Base-by-base conservation (phyloP, 2,113 vertebrate species). In the Mus pahari region DNA sequence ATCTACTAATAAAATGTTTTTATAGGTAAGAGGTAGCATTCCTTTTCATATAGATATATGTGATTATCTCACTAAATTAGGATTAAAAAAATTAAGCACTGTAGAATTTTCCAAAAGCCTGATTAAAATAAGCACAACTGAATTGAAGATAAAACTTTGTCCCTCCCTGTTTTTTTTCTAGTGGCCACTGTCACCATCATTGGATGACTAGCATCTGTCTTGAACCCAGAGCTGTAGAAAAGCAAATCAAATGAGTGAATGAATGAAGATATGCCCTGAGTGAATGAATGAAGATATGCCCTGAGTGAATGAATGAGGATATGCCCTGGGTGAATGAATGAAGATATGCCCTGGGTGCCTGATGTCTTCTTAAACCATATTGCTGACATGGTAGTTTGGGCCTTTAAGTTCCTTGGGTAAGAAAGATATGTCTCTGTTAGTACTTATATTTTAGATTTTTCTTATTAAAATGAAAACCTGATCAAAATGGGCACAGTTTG, bases 391-490 rank as follows among this genome's bases (percentile, higher is more conserved):
- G 48, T 36, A 62, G 1, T 78, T 31, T 74, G 28, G 3, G 60
- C 0, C 33, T 84, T 92, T 22, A 45, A 26, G 79, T 7, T 8
- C 91, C 31, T 64, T 73, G 78, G 87, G 13, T 60, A 64, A 81
- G 1, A 92, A 58, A 71, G 79, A 92, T 78, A 94, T 50, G 19
- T 5, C 66, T 70, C 17, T 58, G n/a, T n/a, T 50, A 93, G 39
- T 3, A 81, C 22, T n/a, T 62, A 7, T 11, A 48, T 68, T 78
- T 66, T 16, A 26, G 58, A 53, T 31, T 92, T 93, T 42, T 87
- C 5, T 81, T 91, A 60, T 16, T 83, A 45, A 81, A 90, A 83
- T 50, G 75, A 16, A 95, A 96, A 94, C 62, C 64, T 60, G 90
- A 94, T 96, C 64, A 33, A 75, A 92, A 73, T 24, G 73, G 73